Conservation (phyloP, 2,888 invertebrate species). For the Lamellibrachia satsuma region DNA sequence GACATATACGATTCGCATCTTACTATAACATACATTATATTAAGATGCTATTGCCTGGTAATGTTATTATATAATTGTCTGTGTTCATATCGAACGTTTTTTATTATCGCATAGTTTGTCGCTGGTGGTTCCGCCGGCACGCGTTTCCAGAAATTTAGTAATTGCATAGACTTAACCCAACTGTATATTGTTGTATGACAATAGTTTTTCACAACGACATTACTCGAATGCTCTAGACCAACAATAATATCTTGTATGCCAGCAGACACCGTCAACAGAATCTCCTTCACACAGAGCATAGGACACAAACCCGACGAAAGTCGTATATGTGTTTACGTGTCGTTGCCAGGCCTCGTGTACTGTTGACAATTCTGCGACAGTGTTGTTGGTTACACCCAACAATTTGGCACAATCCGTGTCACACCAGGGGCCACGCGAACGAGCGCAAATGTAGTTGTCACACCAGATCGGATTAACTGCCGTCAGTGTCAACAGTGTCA, state of each 20-base stretch:
- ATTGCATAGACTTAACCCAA: too few relatives aligned
- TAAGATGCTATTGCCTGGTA: too few relatives aligned
- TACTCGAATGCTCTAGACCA: background rate
- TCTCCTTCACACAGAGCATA: too few relatives aligned
- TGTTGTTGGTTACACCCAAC: background rate
- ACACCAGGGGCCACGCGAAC: background rate
- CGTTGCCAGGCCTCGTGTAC: background rate
- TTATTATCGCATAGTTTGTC: too few relatives aligned
- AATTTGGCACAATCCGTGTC: background rate
- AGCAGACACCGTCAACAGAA: background rate
- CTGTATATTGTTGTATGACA: background rate
- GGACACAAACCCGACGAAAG: background rate
- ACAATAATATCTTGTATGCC: background rate
- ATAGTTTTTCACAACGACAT: background rate
- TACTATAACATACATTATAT: too few relatives aligned
- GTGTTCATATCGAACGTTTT: too few relatives aligned
- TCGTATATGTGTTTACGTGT: background rate
- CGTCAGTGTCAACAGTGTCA: background rate
- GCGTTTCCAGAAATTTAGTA: too few relatives aligned
- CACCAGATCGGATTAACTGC: background rate
- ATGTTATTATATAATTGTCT: too few relatives aligned
- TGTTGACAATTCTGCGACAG: background rate
- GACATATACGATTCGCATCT: too few relatives aligned
- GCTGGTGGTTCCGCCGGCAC: too few relatives aligned
- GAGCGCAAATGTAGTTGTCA: conserved; percentile 12